Conservation (phyloP, 2,888 invertebrate genomes). For the Nasonia oneida region DNA sequence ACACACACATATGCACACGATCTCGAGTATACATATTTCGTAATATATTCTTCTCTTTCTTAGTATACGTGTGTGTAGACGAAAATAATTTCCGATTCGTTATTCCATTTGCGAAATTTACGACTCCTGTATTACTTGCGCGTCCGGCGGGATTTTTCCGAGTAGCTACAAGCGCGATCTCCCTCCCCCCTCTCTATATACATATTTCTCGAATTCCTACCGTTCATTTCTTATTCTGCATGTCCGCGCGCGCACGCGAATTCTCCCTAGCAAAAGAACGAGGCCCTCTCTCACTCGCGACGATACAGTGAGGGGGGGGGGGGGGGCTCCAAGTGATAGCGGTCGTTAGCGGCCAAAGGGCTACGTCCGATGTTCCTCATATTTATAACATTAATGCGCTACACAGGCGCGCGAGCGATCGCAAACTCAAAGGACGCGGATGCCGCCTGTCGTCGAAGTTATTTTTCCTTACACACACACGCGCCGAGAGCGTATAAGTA, state of each 20-base stretch:
- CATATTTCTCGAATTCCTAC: constrained; percentile 46
- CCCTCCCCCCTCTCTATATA: neutral
- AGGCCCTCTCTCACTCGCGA: neutral
- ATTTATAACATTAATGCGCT: constrained; percentile 75
- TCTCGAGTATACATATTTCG: neutral
- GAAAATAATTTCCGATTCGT: constrained; percentile 1
- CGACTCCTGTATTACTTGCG: constrained; percentile 25
- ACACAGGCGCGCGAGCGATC: constrained; percentile 65
- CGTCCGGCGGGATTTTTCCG: neutral
- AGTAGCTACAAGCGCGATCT: constrained; percentile 8
- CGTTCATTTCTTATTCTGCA: constrained; percentile 7
- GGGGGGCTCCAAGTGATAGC: constrained; percentile 17
- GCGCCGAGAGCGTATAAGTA: neutral
- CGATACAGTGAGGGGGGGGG: constrained; percentile 23
- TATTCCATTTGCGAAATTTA: constrained; percentile 17
- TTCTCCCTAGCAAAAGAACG: constrained; percentile 4
- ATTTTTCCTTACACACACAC: constrained; percentile 23
- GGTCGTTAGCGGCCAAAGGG: constrained; percentile 39
- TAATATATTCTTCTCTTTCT: neutral
- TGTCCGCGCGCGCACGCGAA: neutral
- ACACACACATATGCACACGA: neutral
- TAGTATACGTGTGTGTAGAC: neutral
- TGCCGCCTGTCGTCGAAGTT: constrained; percentile 1
- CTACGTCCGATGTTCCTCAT: constrained; percentile 69
- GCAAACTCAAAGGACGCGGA: constrained; percentile 46